These are phyloP conservation scores for Apotomis turbidana DNA, from an alignment of 2,888 invertebrate genomes.

Conservation along the genomic window DNA sequence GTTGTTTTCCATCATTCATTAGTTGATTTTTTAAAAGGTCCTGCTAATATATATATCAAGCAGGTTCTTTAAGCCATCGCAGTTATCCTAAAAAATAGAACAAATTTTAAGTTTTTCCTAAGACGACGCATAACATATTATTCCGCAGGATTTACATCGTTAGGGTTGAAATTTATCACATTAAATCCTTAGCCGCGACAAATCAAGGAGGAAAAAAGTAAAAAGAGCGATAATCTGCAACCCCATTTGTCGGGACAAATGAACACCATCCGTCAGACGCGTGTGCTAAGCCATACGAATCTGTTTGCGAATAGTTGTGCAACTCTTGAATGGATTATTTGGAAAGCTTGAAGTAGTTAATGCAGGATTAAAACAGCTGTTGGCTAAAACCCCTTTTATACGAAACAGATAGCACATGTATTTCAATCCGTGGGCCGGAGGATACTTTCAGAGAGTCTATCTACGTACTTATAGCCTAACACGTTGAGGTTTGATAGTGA, in stretches of 20 bases:
- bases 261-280: conserved; percentile 62
- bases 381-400: background rate
- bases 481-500: too few species aligned
- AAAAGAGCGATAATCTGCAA: conserved; percentile 57
- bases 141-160: conserved; percentile 38
- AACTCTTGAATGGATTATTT: conserved; percentile 1
- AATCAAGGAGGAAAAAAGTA: conserved; percentile 53
- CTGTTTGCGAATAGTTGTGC: conserved; percentile 21
- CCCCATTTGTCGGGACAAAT: conserved; percentile 65
- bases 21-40: too few species aligned
- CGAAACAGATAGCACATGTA: too few species aligned
- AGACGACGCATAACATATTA: conserved; percentile 13
- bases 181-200: conserved; percentile 35
- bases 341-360: background rate
- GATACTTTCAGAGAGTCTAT: too few species aligned
- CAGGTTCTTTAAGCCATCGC: background rate
- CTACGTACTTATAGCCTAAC: too few species aligned
- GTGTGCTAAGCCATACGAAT: conserved; percentile 40
- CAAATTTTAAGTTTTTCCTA: background rate
- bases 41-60: too few species aligned
- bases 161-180: conserved; percentile 36
- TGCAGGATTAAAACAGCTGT: background rate
- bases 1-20: too few species aligned
- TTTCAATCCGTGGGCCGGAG: too few species aligned
- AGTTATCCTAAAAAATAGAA: conserved; percentile 3